Conservation (phyloP, 2,113 vertebrate genomes). For the Willisornis vidua region DNA sequence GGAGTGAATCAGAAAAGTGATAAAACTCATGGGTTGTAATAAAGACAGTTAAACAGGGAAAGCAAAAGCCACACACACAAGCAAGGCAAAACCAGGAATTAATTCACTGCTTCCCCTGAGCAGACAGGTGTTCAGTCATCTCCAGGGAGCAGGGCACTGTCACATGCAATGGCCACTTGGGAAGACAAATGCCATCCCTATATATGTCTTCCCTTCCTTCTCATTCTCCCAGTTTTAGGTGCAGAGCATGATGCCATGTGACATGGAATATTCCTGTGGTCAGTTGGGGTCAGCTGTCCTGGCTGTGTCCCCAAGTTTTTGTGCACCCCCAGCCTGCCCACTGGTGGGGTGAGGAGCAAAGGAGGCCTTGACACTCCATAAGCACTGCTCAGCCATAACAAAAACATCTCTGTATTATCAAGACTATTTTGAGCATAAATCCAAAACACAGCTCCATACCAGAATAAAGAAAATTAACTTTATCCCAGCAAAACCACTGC, state of each 20-base stretch:
- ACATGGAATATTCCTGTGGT: background rate
- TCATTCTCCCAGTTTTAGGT: background rate
- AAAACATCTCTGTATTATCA: background rate
- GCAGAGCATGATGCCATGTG: background rate
- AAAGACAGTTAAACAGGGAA: background rate
- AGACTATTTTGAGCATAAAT: background rate
- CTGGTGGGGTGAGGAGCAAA: background rate
- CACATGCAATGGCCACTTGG: background rate
- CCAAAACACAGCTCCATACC: background rate
- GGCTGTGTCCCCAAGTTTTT: background rate
- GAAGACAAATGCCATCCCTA: background rate
- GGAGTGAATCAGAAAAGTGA: background rate
- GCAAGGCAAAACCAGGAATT: background rate
- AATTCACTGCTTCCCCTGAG: background rate
- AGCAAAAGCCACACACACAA: background rate
- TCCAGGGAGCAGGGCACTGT: background rate
- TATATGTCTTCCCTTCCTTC: background rate
- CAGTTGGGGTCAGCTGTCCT: background rate
- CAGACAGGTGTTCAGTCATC: background rate
- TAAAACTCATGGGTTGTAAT: background rate
- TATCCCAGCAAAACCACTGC: background rate
- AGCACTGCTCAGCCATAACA: background rate
- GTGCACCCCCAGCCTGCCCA: background rate
- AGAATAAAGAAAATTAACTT: background rate
- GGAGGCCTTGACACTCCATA: background rate